These are phyloP conservation scores for Spinus olivaceus DNA, from an alignment of 2,797 vertebrate genomes.

Conservation along the genomic window DNA sequence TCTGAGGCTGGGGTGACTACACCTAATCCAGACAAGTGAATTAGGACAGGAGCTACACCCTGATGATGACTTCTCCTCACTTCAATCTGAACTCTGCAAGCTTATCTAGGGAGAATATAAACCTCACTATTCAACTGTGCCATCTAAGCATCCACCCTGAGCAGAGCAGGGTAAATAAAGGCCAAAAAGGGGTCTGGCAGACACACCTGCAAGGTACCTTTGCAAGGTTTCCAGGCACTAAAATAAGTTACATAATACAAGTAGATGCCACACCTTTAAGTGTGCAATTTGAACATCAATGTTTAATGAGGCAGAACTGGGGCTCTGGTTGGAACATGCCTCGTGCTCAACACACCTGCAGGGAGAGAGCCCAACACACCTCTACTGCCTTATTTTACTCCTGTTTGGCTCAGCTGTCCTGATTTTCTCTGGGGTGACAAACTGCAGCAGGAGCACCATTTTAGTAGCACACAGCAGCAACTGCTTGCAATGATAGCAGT, in stretches of 20 bases:
- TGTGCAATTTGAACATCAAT: neutral
- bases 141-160: neutral
- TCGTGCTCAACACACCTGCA: neutral
- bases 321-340: neutral
- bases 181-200: neutral
- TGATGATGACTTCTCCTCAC: neutral
- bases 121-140: neutral
- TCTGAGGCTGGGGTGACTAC: neutral
- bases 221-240: neutral
- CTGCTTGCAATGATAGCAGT: neutral
- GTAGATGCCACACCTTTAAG: neutral
- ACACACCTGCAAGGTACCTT: neutral
- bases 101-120: neutral
- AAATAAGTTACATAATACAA: neutral
- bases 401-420: neutral
- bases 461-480: neutral
- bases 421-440: neutral
- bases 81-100: neutral
- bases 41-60: neutral
- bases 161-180: neutral
- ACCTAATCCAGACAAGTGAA: neutral
- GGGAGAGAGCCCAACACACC: neutral
- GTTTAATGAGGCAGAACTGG: neutral
- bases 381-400: neutral
- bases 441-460: neutral